Percentiles rank a stretch among this genome's conserved stretches.
phyloP scores from a whole-genome alignment of 2,113 vertebrate genomes.

The Onychostruthus taczanowskii region DNA sequence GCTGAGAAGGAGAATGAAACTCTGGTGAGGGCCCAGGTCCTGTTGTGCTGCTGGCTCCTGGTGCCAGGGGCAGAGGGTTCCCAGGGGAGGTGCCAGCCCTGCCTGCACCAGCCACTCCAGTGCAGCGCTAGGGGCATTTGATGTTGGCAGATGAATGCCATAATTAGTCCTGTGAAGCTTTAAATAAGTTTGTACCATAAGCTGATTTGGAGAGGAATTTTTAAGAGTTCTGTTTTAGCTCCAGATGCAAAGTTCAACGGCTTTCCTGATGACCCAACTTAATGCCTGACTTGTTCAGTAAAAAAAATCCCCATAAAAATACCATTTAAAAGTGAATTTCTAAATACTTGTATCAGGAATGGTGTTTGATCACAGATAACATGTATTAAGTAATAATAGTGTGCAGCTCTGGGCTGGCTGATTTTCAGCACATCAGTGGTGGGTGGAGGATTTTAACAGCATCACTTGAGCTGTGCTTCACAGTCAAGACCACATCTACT shows the following conservation, averaged over 20 bases:
- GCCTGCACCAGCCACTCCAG: neutral
- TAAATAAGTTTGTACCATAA: neutral
- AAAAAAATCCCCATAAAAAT: neutral
- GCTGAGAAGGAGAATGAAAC: neutral
- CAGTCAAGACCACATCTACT: conserved; percentile 10
- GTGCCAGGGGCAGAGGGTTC: neutral
- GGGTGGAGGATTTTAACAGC: conserved; percentile 23
- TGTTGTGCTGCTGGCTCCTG: accelerated
- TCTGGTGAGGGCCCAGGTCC: neutral
- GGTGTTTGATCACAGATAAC: conserved; percentile 27
- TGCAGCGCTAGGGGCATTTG: accelerated
- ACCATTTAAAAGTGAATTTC: neutral
- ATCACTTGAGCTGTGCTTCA: neutral
- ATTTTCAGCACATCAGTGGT: conserved; percentile 38
- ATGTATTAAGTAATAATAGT: conserved; percentile 9
- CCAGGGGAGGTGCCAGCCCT: accelerated
- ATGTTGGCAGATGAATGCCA: accelerated
- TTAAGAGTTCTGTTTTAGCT: neutral
- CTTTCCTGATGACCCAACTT: neutral
- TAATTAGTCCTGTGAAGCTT: neutral
- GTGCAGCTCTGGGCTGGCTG: conserved; percentile 10
- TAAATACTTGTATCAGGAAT: neutral
- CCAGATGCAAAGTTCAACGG: neutral
- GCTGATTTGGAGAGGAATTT: neutral
- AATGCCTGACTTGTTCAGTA: neutral